Conservation (phyloP, 2,888 invertebrate species). For the Nowickia ferox region DNA sequence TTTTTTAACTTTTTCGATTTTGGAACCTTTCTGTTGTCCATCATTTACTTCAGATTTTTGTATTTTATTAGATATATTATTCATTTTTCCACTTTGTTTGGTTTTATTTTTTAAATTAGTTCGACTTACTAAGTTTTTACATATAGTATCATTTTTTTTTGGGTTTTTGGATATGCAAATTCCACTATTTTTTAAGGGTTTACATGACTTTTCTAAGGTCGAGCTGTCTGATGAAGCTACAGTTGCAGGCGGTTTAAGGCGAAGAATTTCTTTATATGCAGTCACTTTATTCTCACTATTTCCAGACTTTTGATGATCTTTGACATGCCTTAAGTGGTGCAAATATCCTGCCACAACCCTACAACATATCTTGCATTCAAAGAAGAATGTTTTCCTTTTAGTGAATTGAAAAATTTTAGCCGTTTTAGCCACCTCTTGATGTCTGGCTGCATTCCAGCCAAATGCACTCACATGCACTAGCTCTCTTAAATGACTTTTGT, state of each 20-base stretch:
- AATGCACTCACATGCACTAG: conserved; percentile 68
- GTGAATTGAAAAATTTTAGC: conserved; percentile 73
- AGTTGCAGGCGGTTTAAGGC: background rate
- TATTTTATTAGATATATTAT: conserved; percentile 28
- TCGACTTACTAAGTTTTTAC: conserved; percentile 20
- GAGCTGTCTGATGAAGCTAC: background rate
- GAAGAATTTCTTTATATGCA: conserved; percentile 4
- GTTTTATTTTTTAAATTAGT: conserved; percentile 26
- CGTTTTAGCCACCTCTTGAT: conserved; percentile 68
- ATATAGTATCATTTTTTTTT: conserved; percentile 4
- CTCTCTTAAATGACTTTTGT: conserved; percentile 67
- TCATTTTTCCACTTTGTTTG: conserved; percentile 35
- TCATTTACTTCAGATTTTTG: conserved; percentile 15
- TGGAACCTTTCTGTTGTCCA: conserved; percentile 24
- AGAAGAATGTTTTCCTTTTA: conserved; percentile 71
- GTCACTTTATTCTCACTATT: conserved; percentile 1
- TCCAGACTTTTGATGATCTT: conserved; percentile 43
- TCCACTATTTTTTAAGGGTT: conserved; percentile 4
- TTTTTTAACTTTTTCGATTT: conserved; percentile 18
- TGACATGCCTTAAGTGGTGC: conserved; percentile 72
- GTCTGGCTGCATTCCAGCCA: conserved; percentile 67
- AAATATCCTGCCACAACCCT: conserved; percentile 72
- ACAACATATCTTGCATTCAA: conserved; percentile 72
- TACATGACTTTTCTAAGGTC: conserved; percentile 21
- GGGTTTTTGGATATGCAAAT: conserved; percentile 34